Base-by-base conservation (phyloP, 1,140 invertebrate genomes). In the Radopholus similis region DNA sequence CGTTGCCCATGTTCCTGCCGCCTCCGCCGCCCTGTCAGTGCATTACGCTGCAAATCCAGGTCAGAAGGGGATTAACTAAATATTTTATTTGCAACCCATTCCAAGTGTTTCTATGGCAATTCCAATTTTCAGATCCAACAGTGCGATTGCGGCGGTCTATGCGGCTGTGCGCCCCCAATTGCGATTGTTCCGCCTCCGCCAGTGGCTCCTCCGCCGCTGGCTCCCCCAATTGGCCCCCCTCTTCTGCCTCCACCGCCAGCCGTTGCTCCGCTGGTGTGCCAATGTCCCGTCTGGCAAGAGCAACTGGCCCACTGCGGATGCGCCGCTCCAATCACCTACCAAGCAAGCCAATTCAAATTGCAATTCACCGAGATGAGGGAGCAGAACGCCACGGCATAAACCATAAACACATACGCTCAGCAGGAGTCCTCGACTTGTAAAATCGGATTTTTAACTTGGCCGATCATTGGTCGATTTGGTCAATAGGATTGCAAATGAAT, bases 231-330 rank as follows among this genome's bases (percentile, higher is more conserved):
- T 37, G 15, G 35, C 23, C 15, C 38, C 13, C 40, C 37, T 30
- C 40, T 37, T 4, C 35, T 37, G 1, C 18, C 37, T 28, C 57
- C 58, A 47, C 4, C 47, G 13, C 47, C 15, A 32, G 40, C 37
- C 38, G 35, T 32, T 3, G 26, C 40, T n/a, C 28, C 58, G 1
- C 11, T 60, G n/a, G 8, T 60, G 15, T 60, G 58, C 26, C 58
- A 60, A 47, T 60, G 58, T 9, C 58, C 58, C 3, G 34, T 60
- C 9, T 60, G 58, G 58, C 58, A 60, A 26, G 58, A 60, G 44
- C 58, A 60, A 26, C 40, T 60, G 40, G 58, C 44, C 15, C 40
- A 34, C 18, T 60, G 58, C 30, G 40, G 58, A 4, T 60, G 58
- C n/a, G 26, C 49, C n/a, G n/a, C n/a, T 60, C 58, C 58, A 60